phyloP scores from a whole-genome alignment of 1,140 invertebrate genomes.

The Neomicropteryx cornuta region DNA sequence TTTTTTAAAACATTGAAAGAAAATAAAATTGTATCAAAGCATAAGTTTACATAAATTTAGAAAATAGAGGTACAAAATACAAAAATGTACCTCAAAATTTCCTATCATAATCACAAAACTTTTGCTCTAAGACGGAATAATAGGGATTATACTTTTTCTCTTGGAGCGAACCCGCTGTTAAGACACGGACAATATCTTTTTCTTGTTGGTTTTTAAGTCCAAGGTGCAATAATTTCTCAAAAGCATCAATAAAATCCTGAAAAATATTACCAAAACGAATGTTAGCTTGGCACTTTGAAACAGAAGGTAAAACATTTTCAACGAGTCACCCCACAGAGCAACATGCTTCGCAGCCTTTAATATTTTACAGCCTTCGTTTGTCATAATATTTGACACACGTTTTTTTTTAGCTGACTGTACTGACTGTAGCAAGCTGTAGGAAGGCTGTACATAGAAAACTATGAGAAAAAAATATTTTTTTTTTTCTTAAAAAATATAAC shows the following conservation, averaged over 20 bases:
- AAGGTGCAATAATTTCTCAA: constrained; percentile 78
- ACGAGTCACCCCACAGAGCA: too few species aligned
- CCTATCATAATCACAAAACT: constrained; percentile 74
- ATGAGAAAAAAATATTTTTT: too few species aligned
- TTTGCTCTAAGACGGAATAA: constrained; percentile 71
- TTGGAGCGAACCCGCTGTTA: constrained; percentile 78
- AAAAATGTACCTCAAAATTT: constrained; percentile 63
- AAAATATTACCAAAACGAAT: constrained; percentile 12
- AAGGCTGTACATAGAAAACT: too few species aligned
- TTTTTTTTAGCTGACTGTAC: too few species aligned
- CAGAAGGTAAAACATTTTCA: too few species aligned
- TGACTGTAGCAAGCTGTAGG: too few species aligned
- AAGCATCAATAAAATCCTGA: constrained; percentile 85
- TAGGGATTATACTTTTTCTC: constrained; percentile 84
- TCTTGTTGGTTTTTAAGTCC: constrained; percentile 71
- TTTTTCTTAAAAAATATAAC: too few species aligned
- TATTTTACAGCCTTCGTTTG: too few species aligned
- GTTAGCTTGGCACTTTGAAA: too few species aligned
- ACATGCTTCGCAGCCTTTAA: too few species aligned
- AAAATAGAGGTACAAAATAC: constrained; percentile 5
- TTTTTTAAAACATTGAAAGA: constrained; percentile 1
- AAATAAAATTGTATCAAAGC: constrained; percentile 1
- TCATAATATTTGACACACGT: too few species aligned
- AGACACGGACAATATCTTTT: constrained; percentile 78
- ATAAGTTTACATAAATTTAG: constrained; percentile 1